A percentile compares a stretch with the other conserved stretches of the same genome.
These are phyloP conservation scores for Trachelus troglodyta DNA, from an alignment of 2,888 invertebrate genomes.

Conservation along the genomic window DNA sequence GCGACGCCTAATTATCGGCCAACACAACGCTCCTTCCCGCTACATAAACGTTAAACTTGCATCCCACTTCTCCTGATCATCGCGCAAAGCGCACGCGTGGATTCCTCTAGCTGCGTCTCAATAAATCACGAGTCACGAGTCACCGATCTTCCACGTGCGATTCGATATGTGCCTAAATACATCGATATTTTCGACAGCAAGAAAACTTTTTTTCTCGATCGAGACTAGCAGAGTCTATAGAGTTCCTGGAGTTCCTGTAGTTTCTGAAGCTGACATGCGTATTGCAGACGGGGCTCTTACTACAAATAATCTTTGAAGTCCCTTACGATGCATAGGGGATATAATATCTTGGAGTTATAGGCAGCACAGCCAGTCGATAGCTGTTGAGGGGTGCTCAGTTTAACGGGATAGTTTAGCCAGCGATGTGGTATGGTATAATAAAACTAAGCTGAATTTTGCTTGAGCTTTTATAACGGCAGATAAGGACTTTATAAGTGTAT, in stretches of 20 bases:
- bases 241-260: neutral
- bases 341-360: neutral
- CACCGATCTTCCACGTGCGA: neutral
- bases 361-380: neutral
- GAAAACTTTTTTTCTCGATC: neutral
- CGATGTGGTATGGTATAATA: neutral
- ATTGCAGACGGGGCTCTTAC: neutral
- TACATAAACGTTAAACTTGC: conserved; percentile 4
- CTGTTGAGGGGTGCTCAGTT: neutral
- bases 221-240: neutral
- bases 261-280: too few relatives aligned
- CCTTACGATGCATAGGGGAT: neutral
- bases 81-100: too few relatives aligned
- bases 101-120: neutral
- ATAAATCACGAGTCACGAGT: neutral
- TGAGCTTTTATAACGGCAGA: conserved; percentile 24
- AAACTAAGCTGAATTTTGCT: conserved; percentile 6
- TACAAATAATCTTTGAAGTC: neutral
- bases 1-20: conserved; percentile 49
- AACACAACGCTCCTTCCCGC: conserved; percentile 31
- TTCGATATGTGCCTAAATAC: neutral
- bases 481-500: conserved; percentile 30
- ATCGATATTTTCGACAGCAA: neutral
- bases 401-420: neutral
- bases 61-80: neutral